Evolutionary conservation across 2,113 vertebrate genomes (phyloP).

Genomic region (Chrysemys picta): DNA sequence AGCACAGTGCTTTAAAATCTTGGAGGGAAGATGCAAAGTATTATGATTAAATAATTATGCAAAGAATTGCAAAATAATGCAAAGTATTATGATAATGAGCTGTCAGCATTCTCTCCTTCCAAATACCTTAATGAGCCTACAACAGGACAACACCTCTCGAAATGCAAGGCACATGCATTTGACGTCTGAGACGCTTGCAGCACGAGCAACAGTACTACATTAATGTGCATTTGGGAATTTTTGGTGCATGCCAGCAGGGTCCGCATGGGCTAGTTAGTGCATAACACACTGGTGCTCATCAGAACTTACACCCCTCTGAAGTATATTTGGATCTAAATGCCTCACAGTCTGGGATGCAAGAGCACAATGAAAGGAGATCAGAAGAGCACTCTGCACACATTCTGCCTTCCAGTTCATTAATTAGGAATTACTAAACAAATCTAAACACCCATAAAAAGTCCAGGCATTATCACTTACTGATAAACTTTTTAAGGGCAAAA

Average conservation of each 20-base stretch:
- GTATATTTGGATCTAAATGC: accelerated
- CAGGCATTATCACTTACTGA: conserved; percentile 1
- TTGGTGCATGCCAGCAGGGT: too few species aligned
- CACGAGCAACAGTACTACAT: accelerated
- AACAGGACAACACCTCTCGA: neutral
- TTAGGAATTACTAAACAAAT: neutral
- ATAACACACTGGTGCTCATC: too few species aligned
- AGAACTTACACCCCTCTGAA: too few species aligned
- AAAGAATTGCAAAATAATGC: too few species aligned
- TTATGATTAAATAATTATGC: too few species aligned
- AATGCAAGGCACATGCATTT: neutral
- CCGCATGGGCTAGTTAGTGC: too few species aligned
- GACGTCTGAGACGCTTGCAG: neutral
- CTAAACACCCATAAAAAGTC: neutral
- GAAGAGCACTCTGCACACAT: neutral
- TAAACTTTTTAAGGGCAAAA: neutral
- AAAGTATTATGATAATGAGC: neutral
- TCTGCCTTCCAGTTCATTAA: neutral
- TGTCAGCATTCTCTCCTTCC: neutral
- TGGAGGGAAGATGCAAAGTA: too few species aligned
- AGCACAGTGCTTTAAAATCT: too few species aligned
- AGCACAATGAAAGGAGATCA: accelerated
- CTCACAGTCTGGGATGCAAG: neutral
- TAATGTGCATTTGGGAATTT: too few species aligned
- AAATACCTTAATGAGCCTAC: neutral